phyloP scores from a whole-genome alignment of 2,888 invertebrate genomes.

The Agrilus cyanescens region DNA sequence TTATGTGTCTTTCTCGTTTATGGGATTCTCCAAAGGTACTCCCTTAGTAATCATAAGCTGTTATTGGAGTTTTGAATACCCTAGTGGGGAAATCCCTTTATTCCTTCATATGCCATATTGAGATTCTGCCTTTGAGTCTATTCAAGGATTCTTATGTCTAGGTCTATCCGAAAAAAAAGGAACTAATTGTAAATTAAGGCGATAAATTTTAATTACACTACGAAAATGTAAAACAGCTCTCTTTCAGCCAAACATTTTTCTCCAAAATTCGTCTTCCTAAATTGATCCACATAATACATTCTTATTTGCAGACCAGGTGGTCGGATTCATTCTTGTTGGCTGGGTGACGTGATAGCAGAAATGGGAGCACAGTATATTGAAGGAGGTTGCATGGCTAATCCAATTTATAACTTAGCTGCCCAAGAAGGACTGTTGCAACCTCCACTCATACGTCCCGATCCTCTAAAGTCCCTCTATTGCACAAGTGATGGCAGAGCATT shows the following conservation, averaged over 20 bases:
- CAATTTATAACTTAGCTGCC: slow-evolving; percentile 57
- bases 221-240: neutral
- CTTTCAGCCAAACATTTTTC: neutral
- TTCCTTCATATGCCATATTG: too few species aligned
- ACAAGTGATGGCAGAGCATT: slow-evolving; percentile 59
- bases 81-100: too few species aligned
- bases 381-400: slow-evolving; percentile 59
- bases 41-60: too few species aligned
- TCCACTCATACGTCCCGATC: slow-evolving; percentile 43
- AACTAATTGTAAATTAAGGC: too few species aligned
- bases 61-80: too few species aligned
- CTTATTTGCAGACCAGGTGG: slow-evolving; percentile 53
- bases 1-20: too few species aligned
- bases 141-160: too few species aligned
- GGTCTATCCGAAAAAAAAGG: too few species aligned
- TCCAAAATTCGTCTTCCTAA: neutral
- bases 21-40: too few species aligned
- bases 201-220: too few species aligned
- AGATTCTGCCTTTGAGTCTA: too few species aligned
- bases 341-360: slow-evolving; percentile 65
- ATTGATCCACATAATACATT: neutral
- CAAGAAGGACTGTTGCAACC: slow-evolving; percentile 52
- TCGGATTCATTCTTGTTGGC: slow-evolving; percentile 64
- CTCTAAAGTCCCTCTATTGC: slow-evolving; percentile 49
- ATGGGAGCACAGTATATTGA: slow-evolving; percentile 66